Base-by-base conservation (phyloP, 2,888 invertebrate species). In the Hydroisotoma schaefferi region DNA sequence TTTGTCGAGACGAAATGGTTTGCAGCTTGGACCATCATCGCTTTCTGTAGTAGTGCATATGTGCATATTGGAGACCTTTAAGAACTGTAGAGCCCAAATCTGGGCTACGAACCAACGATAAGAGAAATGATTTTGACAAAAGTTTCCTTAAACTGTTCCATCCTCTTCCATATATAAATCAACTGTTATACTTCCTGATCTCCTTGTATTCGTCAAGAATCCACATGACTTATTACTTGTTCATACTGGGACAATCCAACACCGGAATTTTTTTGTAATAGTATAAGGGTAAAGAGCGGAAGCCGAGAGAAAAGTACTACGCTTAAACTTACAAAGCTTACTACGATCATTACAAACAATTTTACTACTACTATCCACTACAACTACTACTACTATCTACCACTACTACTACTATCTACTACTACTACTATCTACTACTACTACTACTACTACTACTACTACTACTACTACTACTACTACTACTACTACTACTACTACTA, bases 151-250 rank as follows among this genome's bases (percentile, higher is more conserved):
- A n/a, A n/a, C n/a, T n/a, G n/a, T n/a, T n/a, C n/a, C n/a, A n/a
- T n/a, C n/a, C n/a, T n/a, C n/a, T n/a, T n/a, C n/a, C n/a, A n/a
- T n/a, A n/a, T n/a, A n/a, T n/a, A n/a, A n/a, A n/a, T n/a, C n/a
- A n/a, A n/a, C n/a, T n/a, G n/a, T n/a, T n/a, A n/a, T n/a, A n/a
- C n/a, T n/a, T n/a, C n/a, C n/a, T n/a, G n/a, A n/a, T n/a, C n/a
- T n/a, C n/a, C n/a, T n/a, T n/a, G n/a, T n/a, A n/a, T n/a, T n/a
- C n/a, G n/a, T n/a, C n/a, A n/a, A n/a, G n/a, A n/a, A n/a, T n/a
- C n/a, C n/a, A n/a, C n/a, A n/a, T n/a, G 54, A 55, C 48, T 55
- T 54, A 44, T 48, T 48, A 37, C 29, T 51, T 51, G 48, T 57
- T 57, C 57, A 46, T 54, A 37, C 49, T 37, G 47, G 28, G 48